Base-by-base conservation (phyloP, 35 echinoderm and acorn worm species). In the Anneissia japonica region DNA sequence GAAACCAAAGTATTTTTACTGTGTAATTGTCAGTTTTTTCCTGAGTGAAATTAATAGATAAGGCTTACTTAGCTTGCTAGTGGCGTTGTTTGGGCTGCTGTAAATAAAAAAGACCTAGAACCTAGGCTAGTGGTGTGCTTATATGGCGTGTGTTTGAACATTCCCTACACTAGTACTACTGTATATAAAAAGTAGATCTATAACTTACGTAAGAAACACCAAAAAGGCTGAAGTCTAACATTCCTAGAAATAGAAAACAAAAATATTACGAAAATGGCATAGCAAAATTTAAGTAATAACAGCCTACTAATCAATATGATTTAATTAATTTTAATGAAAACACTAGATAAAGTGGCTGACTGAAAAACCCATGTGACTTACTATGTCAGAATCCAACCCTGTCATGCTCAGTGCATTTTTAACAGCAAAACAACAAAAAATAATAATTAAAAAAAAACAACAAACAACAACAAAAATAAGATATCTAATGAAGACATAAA, bases 191-290 rank as follows among this genome's bases (percentile, higher is more conserved):
- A 45, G 40, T 64, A 12, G 21, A 64, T 19, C 26, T 16, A 64
- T 64, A 64, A 2, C 51, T 64, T 64, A 64, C 94, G 37, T 90
- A 93, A 17, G 90, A 83, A 74, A 97, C 87, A 56, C 94, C 94
- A 85, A 93, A 97, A 46, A 97, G 46, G 40, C 79, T 93, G 83
- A 97, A 97, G 32, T 97, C 90, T 79, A 97, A 46, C 85, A 97
- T 97, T 17, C 94, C 94, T 97, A 74, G 5, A 76, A 46, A 16
- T 11, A 40, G 89, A 85, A 19, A 74, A 46, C 1, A 64, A 2
- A 64, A 64, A 16, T n/a, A 35, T 82, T 82, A 34, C 31, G 17
- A 37, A 14, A 17, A 29, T 55, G n/a, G n/a, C n/a, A n/a, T n/a
- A n/a, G n/a, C 14, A 51, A 12, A 31, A 83, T n/a, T 83, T 9